Conservation (phyloP, 2,113 vertebrate species). For the Xiphias gladius region DNA sequence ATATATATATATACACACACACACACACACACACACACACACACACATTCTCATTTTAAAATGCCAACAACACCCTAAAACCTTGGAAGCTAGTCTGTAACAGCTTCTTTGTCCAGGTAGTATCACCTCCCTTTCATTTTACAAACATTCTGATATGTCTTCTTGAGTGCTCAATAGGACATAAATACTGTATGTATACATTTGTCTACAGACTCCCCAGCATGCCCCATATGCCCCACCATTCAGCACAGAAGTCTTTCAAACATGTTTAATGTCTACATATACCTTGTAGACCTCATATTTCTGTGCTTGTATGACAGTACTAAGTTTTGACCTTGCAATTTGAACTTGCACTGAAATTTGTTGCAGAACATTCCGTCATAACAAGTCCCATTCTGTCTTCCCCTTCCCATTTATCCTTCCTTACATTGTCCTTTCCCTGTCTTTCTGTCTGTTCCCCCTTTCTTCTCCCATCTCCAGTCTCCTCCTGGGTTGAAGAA, state of each 20-base stretch:
- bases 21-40: no score
- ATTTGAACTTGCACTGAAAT: background rate
- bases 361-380: background rate
- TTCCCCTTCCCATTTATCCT: background rate
- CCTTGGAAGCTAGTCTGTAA: no score
- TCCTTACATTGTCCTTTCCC: background rate
- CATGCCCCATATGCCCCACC: background rate
- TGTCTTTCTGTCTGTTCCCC: background rate
- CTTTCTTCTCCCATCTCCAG: slow-evolving; percentile 76
- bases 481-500: slow-evolving; percentile 97
- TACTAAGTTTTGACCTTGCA: background rate
- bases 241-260: background rate
- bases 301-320: background rate
- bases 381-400: background rate
- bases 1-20: no score
- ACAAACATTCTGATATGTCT: no score
- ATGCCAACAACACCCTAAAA: background rate
- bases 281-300: background rate
- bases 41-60: background rate
- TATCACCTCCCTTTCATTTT: no score
- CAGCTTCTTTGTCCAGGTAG: no score
- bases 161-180: no score
- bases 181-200: no score
- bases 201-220: no score
- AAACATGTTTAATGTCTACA: background rate